A percentile compares a stretch with the other conserved stretches of the same genome.
Evolutionary conservation across 2,888 invertebrate genomes (phyloP).

Genomic region (Diplolepis rosae): DNA sequence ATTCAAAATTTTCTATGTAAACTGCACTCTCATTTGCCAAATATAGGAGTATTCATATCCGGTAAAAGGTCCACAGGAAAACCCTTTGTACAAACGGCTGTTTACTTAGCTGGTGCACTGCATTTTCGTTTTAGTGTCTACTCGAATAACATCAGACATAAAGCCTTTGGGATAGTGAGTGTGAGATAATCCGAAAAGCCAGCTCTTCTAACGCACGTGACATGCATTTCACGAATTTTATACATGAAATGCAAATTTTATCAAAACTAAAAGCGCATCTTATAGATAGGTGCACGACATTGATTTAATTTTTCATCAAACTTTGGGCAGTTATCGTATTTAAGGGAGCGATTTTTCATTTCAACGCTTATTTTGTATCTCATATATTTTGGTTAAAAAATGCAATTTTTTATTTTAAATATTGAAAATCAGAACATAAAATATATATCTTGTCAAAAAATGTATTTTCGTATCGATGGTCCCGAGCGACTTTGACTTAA

Average conservation of each 20-base stretch:
- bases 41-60: background rate
- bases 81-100: conserved; percentile 24
- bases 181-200: conserved; percentile 10
- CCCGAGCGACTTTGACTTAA: too few relatives aligned
- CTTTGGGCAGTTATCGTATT: background rate
- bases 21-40: conserved; percentile 3
- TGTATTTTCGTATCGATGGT: too few relatives aligned
- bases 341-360: too few relatives aligned
- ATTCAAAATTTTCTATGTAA: conserved; percentile 20
- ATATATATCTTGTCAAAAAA: too few relatives aligned
- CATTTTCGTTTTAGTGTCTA: background rate
- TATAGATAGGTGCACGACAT: background rate
- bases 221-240: conserved; percentile 1
- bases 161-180: background rate
- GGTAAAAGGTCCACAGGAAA: conserved; percentile 1
- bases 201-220: conserved; percentile 20
- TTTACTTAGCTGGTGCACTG: conserved; percentile 6
- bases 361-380: too few relatives aligned
- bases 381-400: too few relatives aligned
- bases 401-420: too few relatives aligned
- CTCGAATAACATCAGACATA: conserved; percentile 10
- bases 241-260: conserved; percentile 14
- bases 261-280: conserved; percentile 2
- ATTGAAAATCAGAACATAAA: too few relatives aligned
- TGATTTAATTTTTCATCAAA: conserved; percentile 7